Conservation (phyloP, 1,140 invertebrate genomes). For the Helicoverpa armigera region DNA sequence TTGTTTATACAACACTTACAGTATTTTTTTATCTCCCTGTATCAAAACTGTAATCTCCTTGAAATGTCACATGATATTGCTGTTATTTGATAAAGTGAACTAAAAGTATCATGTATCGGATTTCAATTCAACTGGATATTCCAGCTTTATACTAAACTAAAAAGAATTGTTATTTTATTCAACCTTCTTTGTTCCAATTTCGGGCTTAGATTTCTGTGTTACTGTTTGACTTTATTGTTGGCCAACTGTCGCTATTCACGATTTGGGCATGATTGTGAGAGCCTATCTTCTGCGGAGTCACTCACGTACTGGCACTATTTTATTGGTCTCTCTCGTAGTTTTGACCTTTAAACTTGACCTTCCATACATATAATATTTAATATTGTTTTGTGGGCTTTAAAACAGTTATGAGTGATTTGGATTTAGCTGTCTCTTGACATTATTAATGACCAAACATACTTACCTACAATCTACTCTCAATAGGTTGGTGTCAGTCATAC, state of each 20-base stretch:
- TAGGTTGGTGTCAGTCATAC: not conserved
- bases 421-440: not conserved
- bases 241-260: slow-evolving; percentile 12
- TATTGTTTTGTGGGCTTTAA: not conserved
- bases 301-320: not conserved
- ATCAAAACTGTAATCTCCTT: slow-evolving; percentile 58
- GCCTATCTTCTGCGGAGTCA: not conserved
- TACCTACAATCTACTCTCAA: not conserved
- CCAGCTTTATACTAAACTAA: slow-evolving; percentile 34
- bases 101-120: slow-evolving; percentile 53
- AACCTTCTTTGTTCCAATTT: slow-evolving; percentile 35
- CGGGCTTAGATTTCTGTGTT: slow-evolving; percentile 16
- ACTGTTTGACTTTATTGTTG: slow-evolving; percentile 30
- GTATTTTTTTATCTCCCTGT: slow-evolving; percentile 49
- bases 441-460: not conserved
- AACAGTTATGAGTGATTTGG: not conserved
- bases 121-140: slow-evolving; percentile 44
- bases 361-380: not conserved
- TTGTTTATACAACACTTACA: slow-evolving; percentile 20
- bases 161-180: slow-evolving; percentile 36
- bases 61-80: slow-evolving; percentile 58
- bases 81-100: slow-evolving; percentile 59
- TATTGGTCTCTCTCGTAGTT: not conserved
- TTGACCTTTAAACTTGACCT: not conserved
- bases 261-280: too few relatives aligned